A percentile compares a stretch with the other conserved stretches of the same genome.
Conservation (phyloP, 2,888 invertebrate species). For the Campoplex nolae region DNA sequence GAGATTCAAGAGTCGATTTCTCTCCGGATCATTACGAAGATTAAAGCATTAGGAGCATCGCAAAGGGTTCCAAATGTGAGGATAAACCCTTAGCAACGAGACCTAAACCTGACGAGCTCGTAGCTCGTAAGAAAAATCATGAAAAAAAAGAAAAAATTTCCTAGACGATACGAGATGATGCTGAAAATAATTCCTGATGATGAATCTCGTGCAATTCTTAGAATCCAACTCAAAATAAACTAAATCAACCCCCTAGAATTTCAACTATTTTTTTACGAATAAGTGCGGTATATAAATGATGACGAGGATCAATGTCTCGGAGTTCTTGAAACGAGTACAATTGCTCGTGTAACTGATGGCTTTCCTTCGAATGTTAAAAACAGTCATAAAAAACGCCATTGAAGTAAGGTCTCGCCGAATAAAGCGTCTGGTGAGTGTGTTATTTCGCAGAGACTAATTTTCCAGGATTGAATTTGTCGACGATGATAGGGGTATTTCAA, state of each 20-base stretch:
- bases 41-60: conserved; percentile 51
- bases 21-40: conserved; percentile 55
- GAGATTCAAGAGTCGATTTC: conserved; percentile 28
- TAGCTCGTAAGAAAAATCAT: not conserved
- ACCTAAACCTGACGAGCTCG: not conserved
- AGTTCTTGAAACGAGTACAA: conserved; percentile 5
- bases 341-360: conserved; percentile 3
- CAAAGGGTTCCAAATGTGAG: conserved; percentile 1
- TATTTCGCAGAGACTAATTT: conserved; percentile 33
- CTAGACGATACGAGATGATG: not conserved
- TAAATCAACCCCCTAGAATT: not conserved
- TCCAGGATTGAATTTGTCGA: conserved; percentile 10
- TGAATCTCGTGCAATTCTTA: not conserved
- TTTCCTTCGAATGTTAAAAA: not conserved
- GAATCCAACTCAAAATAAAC: not conserved
- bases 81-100: not conserved
- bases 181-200: not conserved
- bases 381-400: not conserved
- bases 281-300: not conserved
- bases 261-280: not conserved
- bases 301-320: not conserved
- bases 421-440: conserved; percentile 3
- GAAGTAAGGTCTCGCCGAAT: conserved; percentile 3
- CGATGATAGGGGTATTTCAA: conserved; percentile 36
- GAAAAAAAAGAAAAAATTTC: not conserved